phyloP scores from a whole-genome alignment of 2,888 invertebrate genomes.

The Nysson spinosus region DNA sequence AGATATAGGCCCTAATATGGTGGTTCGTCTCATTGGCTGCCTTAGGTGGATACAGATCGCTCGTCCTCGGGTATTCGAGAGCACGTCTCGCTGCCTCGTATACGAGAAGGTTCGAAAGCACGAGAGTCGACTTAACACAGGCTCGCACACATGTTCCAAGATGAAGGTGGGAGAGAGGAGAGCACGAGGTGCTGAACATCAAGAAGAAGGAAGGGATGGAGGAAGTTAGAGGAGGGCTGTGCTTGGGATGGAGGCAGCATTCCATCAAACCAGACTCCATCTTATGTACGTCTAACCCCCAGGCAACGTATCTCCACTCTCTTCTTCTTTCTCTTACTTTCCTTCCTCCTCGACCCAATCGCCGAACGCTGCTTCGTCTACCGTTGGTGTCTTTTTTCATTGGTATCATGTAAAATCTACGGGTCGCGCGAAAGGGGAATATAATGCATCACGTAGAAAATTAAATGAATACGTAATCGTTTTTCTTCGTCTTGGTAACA shows the following conservation, averaged over 20 bases:
- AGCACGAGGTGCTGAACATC: constrained; percentile 47
- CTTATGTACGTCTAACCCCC: constrained; percentile 71
- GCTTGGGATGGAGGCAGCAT: constrained; percentile 71
- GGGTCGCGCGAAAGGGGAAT: constrained; percentile 1
- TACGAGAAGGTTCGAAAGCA: constrained; percentile 35
- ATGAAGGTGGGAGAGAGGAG: constrained; percentile 53
- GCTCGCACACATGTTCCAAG: constrained; percentile 48
- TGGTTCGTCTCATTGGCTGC: constrained; percentile 56
- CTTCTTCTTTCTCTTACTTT: constrained; percentile 20
- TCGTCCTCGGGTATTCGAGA: constrained; percentile 25
- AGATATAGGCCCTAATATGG: constrained; percentile 65
- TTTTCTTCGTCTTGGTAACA: too few relatives aligned
- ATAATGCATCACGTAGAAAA: not conserved
- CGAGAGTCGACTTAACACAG: constrained; percentile 48
- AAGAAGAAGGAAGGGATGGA: constrained; percentile 36
- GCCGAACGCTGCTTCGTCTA: constrained; percentile 28
- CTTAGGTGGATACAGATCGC: constrained; percentile 50
- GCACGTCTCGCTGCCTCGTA: constrained; percentile 7
- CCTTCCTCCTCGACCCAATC: constrained; percentile 37
- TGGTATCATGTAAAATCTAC: constrained; percentile 19
- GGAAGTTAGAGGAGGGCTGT: constrained; percentile 53
- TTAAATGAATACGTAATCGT: too few relatives aligned
- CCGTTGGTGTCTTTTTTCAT: constrained; percentile 24
- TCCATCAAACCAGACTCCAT: constrained; percentile 77
- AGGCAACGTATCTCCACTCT: constrained; percentile 62